Base-by-base conservation (phyloP, 2,888 invertebrate species). In the Thymelicus sylvestris region DNA sequence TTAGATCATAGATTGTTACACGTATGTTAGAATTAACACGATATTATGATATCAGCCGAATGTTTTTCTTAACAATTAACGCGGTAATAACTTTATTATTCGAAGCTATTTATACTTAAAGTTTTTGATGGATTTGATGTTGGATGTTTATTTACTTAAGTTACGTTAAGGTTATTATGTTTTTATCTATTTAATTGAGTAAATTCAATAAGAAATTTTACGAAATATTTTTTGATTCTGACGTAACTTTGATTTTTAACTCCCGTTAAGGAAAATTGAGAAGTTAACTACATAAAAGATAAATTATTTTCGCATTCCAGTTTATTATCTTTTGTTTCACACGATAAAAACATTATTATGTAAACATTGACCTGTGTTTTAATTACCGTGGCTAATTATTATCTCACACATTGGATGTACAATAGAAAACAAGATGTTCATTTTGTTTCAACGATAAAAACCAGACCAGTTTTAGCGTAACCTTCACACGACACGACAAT, bases 1-100 rank as follows among this genome's bases (percentile, higher is more conserved):
- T 78, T 77, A 81, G 75, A 79, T 77, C 71, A 74, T 62, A 70
- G 70, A 71, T 71, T 65, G 52, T 39, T 63, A 52, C 55, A 55
- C 52, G 67, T 70, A 71, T 41, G 38, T 67, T 66, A 71, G 66
- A 73, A 55, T 44, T 66, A 50, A 59, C 39, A 48, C 52, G n/a
- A 44, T n/a, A 19, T 4, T 59, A 7, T 65, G 24, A 65, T 69
- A 64, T 41, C 69, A 12, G 13, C 52, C 10, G 63, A 64, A 60
- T 68, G 55, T 19, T 70, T 59, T 64, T 64, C 59, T 31, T 47
- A 38, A 63, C 62, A 57, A 63, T 63, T 57, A 68, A 59, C 38
- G 8, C 1, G 7, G 15, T 50, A 50, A 64, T 48, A 44, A 44
- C 44, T 44, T 44, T 44, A 10, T 44, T 44, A 44, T 10, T 0